Conservation (phyloP, 2,797 vertebrate species). For the Podarcis siculus region DNA sequence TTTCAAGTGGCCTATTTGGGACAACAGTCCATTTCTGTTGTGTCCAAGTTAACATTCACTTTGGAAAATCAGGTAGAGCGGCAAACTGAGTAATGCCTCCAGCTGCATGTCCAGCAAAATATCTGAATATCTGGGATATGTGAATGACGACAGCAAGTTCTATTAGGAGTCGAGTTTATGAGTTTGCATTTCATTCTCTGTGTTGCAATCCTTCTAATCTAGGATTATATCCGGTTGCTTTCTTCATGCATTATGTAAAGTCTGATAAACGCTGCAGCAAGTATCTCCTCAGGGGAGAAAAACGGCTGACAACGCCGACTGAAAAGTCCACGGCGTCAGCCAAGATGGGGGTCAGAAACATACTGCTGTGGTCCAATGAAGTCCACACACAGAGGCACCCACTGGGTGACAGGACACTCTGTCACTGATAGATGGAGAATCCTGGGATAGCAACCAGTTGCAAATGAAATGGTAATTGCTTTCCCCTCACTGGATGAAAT, state of each 20-base stretch:
- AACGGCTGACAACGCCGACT: constrained; percentile 11
- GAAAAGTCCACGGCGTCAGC: constrained; percentile 44
- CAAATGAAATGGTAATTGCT: constrained; percentile 80
- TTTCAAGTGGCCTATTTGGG: too few relatives aligned
- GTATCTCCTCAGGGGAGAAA: constrained; percentile 54
- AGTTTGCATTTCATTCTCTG: constrained; percentile 63
- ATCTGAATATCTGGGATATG: background rate
- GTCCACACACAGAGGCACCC: constrained; percentile 30
- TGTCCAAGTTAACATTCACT: constrained; percentile 42
- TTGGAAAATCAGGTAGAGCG: constrained; percentile 46
- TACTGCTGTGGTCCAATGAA: constrained; percentile 14
- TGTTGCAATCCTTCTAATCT: constrained; percentile 79
- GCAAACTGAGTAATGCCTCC: constrained; percentile 24
- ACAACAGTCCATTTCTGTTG: constrained; percentile 1
- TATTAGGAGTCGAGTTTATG: constrained; percentile 29
- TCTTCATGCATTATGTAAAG: constrained; percentile 77
- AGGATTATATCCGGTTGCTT: constrained; percentile 84
- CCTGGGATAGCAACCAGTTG: constrained; percentile 64
- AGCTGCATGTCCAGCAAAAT: constrained; percentile 9
- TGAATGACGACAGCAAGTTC: constrained; percentile 58
- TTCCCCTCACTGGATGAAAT: constrained; percentile 78
- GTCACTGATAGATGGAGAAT: constrained; percentile 57
- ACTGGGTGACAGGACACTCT: constrained; percentile 52
- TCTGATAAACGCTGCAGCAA: constrained; percentile 65
- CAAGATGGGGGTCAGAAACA: constrained; percentile 36